Conservation (phyloP, 2,888 invertebrate species). For the Yponomeuta sedellus region DNA sequence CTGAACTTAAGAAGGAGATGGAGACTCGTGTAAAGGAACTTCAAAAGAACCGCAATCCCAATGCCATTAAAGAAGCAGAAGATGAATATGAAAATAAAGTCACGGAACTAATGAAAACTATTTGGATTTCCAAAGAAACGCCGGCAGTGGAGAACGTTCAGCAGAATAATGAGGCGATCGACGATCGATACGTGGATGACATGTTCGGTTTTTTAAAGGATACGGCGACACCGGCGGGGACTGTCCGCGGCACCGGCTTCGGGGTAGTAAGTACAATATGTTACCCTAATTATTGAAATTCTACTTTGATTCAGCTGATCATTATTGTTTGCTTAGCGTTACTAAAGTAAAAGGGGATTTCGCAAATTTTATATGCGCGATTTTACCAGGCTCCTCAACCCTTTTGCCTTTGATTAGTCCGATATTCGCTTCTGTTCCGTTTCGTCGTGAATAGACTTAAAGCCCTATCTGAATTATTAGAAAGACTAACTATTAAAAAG, state of each 20-base stretch:
- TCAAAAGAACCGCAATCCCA: constrained; percentile 76
- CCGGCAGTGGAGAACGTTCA: constrained; percentile 64
- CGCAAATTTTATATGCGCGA: background rate
- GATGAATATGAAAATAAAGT: constrained; percentile 82
- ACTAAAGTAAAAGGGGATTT: background rate
- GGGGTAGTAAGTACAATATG: constrained; percentile 50
- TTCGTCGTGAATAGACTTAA: too few relatives aligned
- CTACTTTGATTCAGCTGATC: background rate
- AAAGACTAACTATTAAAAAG: too few relatives aligned
- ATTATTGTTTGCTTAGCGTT: too few relatives aligned
- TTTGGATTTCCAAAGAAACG: constrained; percentile 76
- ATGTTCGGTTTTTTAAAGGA: constrained; percentile 83
- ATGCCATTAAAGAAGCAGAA: constrained; percentile 81
- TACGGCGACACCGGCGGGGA: constrained; percentile 64
- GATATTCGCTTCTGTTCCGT: too few relatives aligned
- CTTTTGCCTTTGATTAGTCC: too few relatives aligned
- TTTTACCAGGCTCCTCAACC: too few relatives aligned
- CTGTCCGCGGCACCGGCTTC: constrained; percentile 68
- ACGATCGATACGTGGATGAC: constrained; percentile 79
- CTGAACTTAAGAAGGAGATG: constrained; percentile 51
- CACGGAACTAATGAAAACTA: constrained; percentile 56
- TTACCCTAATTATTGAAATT: background rate
- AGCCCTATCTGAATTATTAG: too few relatives aligned
- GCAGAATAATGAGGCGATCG: constrained; percentile 63
- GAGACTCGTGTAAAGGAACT: constrained; percentile 72